phyloP scores from a whole-genome alignment of 2,888 invertebrate genomes.

The Subacronicta megacephala region DNA sequence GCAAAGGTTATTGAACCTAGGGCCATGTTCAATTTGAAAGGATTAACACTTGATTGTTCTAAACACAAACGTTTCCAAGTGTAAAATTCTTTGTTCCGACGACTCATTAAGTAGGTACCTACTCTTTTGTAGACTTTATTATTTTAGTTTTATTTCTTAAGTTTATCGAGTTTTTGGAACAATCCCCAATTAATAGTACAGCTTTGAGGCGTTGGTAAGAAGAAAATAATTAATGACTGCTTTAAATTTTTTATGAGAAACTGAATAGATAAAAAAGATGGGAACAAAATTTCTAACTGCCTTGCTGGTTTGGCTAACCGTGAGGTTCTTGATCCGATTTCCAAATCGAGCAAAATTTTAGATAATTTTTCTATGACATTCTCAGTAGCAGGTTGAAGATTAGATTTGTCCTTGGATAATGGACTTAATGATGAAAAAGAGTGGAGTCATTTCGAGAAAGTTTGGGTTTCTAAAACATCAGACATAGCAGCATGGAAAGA shows the following conservation, averaged over 20 bases:
- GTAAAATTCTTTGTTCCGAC: conserved; percentile 28
- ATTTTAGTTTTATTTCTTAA: conserved; percentile 18
- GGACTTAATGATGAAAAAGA: no score
- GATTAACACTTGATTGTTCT: conserved; percentile 6
- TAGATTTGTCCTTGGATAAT: no score
- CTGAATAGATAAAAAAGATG: no score
- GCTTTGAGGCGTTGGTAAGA: conserved; percentile 26
- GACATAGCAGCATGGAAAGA: no score
- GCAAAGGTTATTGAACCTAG: conserved; percentile 38
- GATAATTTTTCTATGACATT: no score
- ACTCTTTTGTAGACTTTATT: conserved; percentile 38
- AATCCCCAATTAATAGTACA: conserved; percentile 36
- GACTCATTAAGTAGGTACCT: conserved; percentile 15
- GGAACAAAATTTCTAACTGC: no score
- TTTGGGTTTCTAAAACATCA: no score
- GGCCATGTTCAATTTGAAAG: conserved; percentile 24
- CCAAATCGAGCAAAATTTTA: no score
- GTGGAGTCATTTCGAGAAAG: no score
- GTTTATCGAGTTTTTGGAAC: conserved; percentile 20
- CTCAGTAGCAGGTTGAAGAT: no score
- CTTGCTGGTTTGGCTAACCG: no score
- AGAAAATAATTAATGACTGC: conserved; percentile 30
- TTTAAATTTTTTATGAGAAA: conserved; percentile 13
- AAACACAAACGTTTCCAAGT: conserved; percentile 18
- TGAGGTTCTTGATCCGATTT: no score